A percentile compares a stretch with the other conserved stretches of the same genome.
Evolutionary conservation across 1,140 invertebrate species (phyloP).

Genomic region (Bombus polaris): DNA sequence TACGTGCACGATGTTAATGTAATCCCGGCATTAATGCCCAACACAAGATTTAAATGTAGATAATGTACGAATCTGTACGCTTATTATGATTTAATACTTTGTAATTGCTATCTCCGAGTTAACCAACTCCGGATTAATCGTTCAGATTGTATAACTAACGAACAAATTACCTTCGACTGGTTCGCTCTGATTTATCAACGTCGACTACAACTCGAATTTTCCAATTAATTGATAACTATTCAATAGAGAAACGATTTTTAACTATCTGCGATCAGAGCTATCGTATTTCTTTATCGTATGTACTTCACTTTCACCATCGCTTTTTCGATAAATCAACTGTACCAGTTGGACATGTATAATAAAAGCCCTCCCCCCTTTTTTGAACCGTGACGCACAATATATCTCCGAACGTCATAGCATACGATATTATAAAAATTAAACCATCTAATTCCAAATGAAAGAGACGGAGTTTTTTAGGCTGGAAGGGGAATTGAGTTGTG

Average conservation of each 20-base stretch:
- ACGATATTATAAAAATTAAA: conserved; percentile 11
- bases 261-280: neutral
- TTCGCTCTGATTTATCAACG: neutral
- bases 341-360: neutral
- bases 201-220: neutral
- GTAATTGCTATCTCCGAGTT: conserved; percentile 18
- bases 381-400: neutral
- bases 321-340: neutral
- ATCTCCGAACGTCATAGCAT: neutral
- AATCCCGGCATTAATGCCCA: neutral
- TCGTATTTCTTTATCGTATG: no score
- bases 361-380: neutral
- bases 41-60: neutral
- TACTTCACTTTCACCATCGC: neutral
- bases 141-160: neutral
- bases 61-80: conserved; percentile 2
- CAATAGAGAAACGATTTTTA: neutral
- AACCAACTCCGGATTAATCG: neutral
- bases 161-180: conserved; percentile 2
- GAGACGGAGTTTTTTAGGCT: neutral
- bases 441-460: neutral
- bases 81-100: conserved; percentile 29
- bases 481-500: neutral
- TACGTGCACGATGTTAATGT: conserved; percentile 5
- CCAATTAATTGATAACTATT: neutral